These are phyloP conservation scores for Tichodroma muraria DNA, from an alignment of 2,113 vertebrate genomes.

Conservation along the genomic window DNA sequence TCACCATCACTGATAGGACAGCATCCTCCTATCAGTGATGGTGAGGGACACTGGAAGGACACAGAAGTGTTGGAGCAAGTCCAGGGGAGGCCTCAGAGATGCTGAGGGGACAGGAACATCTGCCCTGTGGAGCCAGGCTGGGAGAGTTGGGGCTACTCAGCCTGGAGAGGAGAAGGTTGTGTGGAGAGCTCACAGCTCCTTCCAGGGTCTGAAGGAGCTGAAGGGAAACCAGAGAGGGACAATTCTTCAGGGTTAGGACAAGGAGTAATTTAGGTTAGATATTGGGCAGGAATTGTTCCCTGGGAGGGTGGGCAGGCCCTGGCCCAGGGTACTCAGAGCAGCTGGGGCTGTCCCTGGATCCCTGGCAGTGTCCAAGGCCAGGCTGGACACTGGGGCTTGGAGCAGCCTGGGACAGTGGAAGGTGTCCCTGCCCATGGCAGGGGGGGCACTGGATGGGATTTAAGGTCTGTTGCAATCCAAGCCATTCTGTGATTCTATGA, in stretches of 20 bases:
- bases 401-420: not conserved
- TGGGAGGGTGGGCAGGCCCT: not conserved
- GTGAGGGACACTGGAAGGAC: not conserved
- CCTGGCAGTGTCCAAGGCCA: not conserved
- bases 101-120: not conserved
- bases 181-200: not conserved
- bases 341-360: not conserved
- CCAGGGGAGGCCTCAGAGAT: rapidly evolving
- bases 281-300: not conserved
- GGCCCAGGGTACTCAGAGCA: not conserved
- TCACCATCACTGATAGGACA: not conserved
- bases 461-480: not conserved
- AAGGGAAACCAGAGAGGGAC: not conserved
- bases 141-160: not conserved
- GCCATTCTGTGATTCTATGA: not conserved
- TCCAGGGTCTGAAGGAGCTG: not conserved
- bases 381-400: not conserved
- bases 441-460: rapidly evolving
- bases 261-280: no score
- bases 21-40: not conserved
- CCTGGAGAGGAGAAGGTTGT: not conserved
- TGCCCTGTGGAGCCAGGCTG: not conserved
- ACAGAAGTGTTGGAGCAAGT: rapidly evolving
- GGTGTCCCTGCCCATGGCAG: not conserved
- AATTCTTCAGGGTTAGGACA: not conserved